phyloP scores from a whole-genome alignment of 2,888 invertebrate genomes.

The Tetragnatha montana region DNA sequence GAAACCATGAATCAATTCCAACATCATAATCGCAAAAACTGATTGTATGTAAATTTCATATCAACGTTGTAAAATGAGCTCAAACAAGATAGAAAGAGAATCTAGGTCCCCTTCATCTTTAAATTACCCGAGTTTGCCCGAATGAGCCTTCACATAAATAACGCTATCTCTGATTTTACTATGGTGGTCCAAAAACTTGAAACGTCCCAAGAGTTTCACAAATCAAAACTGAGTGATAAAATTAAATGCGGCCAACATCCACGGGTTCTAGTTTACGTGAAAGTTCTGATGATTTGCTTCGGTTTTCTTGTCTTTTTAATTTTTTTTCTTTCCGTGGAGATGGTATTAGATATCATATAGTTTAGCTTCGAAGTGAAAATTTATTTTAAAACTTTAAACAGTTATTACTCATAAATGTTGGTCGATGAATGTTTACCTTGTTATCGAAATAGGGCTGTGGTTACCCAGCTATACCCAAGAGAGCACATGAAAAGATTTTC shows the following conservation, averaged over 20 bases:
- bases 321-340: not conserved
- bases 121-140: not conserved
- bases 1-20: no score
- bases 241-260: not conserved
- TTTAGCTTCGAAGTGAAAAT: not conserved
- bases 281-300: not conserved
- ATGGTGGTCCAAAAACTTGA: not conserved
- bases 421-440: not conserved
- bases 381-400: not conserved
- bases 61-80: not conserved
- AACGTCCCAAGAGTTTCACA: constrained; percentile 1
- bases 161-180: not conserved
- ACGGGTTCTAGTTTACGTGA: not conserved
- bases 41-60: not conserved
- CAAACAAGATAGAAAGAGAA: not conserved
- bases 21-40: not conserved
- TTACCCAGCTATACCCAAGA: no score
- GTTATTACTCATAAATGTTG: not conserved
- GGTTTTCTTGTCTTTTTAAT: not conserved
- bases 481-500: no score
- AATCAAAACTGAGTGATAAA: not conserved
- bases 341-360: no score
- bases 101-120: not conserved
- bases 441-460: not conserved
- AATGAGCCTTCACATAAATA: not conserved